Conservation (phyloP, 2,888 invertebrate species). For the Sthenelais limicola region DNA sequence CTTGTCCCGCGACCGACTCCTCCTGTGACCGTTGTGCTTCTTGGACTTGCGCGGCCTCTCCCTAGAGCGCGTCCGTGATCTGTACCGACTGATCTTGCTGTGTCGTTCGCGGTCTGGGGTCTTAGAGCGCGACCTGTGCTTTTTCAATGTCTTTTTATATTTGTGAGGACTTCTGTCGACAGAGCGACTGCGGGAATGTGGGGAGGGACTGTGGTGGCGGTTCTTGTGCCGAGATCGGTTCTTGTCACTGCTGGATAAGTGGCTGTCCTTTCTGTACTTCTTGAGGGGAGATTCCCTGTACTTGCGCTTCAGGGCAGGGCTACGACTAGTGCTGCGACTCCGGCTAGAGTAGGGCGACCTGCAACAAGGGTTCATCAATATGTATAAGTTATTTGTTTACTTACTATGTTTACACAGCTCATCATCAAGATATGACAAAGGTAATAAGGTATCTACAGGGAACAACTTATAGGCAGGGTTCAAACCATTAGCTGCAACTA, state of each 20-base stretch:
- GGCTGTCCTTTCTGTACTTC: slow-evolving; percentile 41
- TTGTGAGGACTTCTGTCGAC: slow-evolving; percentile 18
- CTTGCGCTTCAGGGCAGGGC: slow-evolving; percentile 20
- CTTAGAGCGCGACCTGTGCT: slow-evolving; percentile 31
- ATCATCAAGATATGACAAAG: no score
- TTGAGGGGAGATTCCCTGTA: slow-evolving; percentile 23
- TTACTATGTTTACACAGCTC: no score
- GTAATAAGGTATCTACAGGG: no score
- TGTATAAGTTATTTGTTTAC: no score
- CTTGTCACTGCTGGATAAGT: slow-evolving; percentile 3
- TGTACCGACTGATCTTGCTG: slow-evolving; percentile 27
- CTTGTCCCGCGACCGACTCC: slow-evolving; percentile 36
- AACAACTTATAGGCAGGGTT: no score
- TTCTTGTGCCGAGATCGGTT: slow-evolving; percentile 6
- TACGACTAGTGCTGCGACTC: slow-evolving; percentile 38
- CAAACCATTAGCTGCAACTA: no score
- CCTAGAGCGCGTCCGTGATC: slow-evolving; percentile 21
- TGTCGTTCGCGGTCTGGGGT: slow-evolving; percentile 19
- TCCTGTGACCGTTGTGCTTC: slow-evolving; percentile 40
- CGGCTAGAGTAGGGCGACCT: slow-evolving; percentile 40
- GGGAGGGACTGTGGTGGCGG: slow-evolving; percentile 28
- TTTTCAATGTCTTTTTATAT: slow-evolving; percentile 24
- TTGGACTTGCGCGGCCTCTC: slow-evolving; percentile 28
- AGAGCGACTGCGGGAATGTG: slow-evolving; percentile 15
- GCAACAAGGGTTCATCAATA: no score